A percentile compares a stretch with the other conserved stretches of the same genome.
These are phyloP conservation scores for Drosophila picticornis DNA, from an alignment of 2,888 invertebrate genomes.

Conservation along the genomic window DNA sequence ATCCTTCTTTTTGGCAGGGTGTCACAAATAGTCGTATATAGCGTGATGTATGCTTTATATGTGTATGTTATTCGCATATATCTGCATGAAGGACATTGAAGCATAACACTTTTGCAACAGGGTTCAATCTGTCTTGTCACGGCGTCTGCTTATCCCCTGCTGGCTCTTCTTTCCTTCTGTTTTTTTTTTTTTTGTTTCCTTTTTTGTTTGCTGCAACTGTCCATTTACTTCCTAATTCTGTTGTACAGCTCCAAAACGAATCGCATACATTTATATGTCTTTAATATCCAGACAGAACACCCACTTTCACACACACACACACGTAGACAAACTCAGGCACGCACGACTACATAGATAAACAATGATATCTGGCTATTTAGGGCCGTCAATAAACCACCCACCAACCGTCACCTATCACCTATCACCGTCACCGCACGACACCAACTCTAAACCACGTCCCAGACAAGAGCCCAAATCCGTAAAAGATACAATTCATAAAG, in stretches of 20 bases:
- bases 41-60: background rate
- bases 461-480: slow-evolving; percentile 47
- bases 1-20: background rate
- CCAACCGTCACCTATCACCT: background rate
- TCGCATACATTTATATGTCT: slow-evolving; percentile 37
- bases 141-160: slow-evolving; percentile 46
- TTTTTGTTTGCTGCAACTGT: slow-evolving; percentile 69
- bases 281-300: slow-evolving; percentile 48
- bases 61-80: background rate
- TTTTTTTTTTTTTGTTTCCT: background rate
- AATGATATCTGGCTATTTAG: slow-evolving; percentile 68
- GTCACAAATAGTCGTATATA: slow-evolving; percentile 4
- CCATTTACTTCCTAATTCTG: slow-evolving; percentile 67
- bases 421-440: background rate
- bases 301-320: slow-evolving; percentile 9
- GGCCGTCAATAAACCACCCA: slow-evolving; percentile 47
- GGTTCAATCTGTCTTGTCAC: slow-evolving; percentile 66
- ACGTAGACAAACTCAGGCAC: background rate
- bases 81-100: slow-evolving; percentile 55
- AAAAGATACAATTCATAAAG: slow-evolving; percentile 76
- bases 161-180: slow-evolving; percentile 18
- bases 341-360: slow-evolving; percentile 51
- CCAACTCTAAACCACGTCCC: slow-evolving; percentile 1
- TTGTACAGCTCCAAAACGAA: slow-evolving; percentile 18
- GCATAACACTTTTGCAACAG: slow-evolving; percentile 58